Evolutionary conservation across 2,888 invertebrate genomes (phyloP).

Genomic region (Nephrotoma guestfalica): DNA sequence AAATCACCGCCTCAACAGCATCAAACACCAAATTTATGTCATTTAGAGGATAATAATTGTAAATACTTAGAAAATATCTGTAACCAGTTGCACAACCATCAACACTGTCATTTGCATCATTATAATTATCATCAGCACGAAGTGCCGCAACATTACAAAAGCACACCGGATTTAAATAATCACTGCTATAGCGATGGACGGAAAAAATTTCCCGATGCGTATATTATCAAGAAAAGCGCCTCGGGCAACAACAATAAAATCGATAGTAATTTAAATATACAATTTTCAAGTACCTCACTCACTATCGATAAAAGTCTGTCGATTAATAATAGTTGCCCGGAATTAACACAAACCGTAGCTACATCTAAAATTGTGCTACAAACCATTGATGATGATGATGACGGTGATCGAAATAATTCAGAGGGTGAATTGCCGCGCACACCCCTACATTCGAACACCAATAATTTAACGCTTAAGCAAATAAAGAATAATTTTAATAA

Average conservation of each 20-base stretch:
- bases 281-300: background rate
- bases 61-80: background rate
- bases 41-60: background rate
- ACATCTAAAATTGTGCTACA: background rate
- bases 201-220: conserved; percentile 32
- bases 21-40: background rate
- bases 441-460: background rate
- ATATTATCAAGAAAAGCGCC: conserved; percentile 21
- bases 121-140: conserved; percentile 1
- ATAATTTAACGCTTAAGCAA: background rate
- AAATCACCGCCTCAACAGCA: background rate
- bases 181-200: conserved; percentile 8
- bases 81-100: conserved; percentile 7
- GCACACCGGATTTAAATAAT: conserved; percentile 9
- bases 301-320: background rate
- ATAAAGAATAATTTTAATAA: conserved; percentile 1
- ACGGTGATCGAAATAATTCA: background rate
- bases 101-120: conserved; percentile 6
- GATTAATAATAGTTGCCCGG: conserved; percentile 26
- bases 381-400: background rate
- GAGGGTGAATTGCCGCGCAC: background rate
- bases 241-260: background rate
- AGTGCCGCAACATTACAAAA: conserved; percentile 3
- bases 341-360: conserved; percentile 17
- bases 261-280: background rate